Evolutionary conservation across 2,888 invertebrate genomes (phyloP).

Genomic region (Caenorhabditis sp.): DNA sequence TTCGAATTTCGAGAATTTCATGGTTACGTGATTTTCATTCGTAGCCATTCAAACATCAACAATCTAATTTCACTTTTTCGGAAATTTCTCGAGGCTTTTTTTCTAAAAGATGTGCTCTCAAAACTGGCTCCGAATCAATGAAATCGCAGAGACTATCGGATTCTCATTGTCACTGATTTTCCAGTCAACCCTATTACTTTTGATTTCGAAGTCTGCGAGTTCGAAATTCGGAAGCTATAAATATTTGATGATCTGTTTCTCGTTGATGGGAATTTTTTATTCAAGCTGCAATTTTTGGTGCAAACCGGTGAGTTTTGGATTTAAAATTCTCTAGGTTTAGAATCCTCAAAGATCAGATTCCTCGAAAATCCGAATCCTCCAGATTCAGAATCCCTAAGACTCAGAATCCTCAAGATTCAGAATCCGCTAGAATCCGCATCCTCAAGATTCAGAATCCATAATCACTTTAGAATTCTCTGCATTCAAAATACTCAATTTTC

Average conservation of each 20-base stretch:
- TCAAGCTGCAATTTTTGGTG: slow-evolving; percentile 27
- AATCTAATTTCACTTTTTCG: neutral
- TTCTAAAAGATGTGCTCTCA: slow-evolving; percentile 16
- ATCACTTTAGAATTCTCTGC: too few relatives aligned
- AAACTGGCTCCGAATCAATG: slow-evolving; percentile 4
- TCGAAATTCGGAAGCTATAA: slow-evolving; percentile 43
- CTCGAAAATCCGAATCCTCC: too few relatives aligned
- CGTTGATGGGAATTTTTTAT: slow-evolving; percentile 26
- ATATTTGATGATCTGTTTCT: slow-evolving; percentile 38
- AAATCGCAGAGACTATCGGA: neutral
- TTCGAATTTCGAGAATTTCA: too few relatives aligned
- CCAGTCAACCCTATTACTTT: slow-evolving; percentile 2
- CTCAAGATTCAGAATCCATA: too few relatives aligned
- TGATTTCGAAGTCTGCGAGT: neutral
- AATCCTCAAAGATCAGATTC: too few relatives aligned
- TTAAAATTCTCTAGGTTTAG: neutral
- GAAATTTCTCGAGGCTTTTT: neutral
- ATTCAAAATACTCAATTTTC: too few relatives aligned
- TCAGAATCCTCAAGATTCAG: too few relatives aligned
- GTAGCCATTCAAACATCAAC: too few relatives aligned
- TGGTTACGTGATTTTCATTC: too few relatives aligned
- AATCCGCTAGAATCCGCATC: too few relatives aligned
- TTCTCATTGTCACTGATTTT: neutral
- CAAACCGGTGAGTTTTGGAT: slow-evolving; percentile 39
- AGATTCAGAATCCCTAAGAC: too few relatives aligned